Evolutionary conservation across 2,888 invertebrate genomes (phyloP), one percentile per base, ranked within the genome.

Genomic region (Plemyria rubiginata): DNA sequence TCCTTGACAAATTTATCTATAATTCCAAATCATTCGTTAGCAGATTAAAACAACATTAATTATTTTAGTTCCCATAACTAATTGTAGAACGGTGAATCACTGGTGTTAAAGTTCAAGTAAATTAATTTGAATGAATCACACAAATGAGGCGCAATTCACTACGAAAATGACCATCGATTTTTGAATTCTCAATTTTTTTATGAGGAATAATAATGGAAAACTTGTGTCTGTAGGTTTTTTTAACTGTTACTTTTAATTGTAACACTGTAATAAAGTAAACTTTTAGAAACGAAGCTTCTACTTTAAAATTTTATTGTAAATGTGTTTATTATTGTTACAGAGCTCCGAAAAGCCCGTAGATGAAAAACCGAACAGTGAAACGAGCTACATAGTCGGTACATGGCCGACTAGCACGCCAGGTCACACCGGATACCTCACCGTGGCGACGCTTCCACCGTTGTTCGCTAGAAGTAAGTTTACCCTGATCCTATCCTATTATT

Each of bases 381-480:
- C 92, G 43, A 94, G 94, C 78, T 94, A 95, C 75, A 86, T 95
- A 32, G 95, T 96, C 11, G 95, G 95, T 1, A 86, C 95, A 4
- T 95, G 97, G 76, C 96, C 97, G 7, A 81, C 93, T 65, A 94
- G 94, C 70, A 95, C 96, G 79, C 96, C 98, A 0, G 99, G 99
- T 0, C 99, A 99, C 87, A 99, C 99, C 7, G 99, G 99, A 3
- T 99, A 97, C 89, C 94, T 99, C 68, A 99, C 99, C 13, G 97
- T 98, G 81, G 99, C 98, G 4, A 97, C 98, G 0, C 90, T 98
- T 54, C 97, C 96, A 9, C 96, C 96, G 0, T 65, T 87, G 9
- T 94, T 84, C 64, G 93, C 92, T 80, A 92, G 72, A 86, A 94
- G 90, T 89, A 73, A 75, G 77, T 61, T 46, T 2, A 22, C 22